These are phyloP conservation scores for Scytalopus superciliaris DNA, from an alignment of 2,113 vertebrate genomes.

Conservation along the genomic window DNA sequence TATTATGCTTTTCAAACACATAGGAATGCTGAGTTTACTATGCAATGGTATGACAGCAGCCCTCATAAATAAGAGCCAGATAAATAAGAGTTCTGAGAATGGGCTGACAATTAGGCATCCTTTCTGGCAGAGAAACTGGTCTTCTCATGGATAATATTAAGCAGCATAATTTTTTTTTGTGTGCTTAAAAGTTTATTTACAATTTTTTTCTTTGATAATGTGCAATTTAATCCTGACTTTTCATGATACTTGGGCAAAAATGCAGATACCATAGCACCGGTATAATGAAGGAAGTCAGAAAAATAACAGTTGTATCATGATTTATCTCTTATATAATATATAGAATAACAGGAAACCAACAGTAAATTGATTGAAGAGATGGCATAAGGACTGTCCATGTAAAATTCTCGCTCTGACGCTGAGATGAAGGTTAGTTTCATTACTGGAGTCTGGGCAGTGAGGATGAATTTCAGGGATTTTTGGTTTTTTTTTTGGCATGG, in stretches of 20 bases:
- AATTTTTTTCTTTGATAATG: not conserved
- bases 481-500: not conserved
- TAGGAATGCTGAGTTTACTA: not conserved
- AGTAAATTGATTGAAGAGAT: not conserved
- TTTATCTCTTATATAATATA: not conserved
- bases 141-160: not conserved
- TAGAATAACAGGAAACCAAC: not conserved
- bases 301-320: not conserved
- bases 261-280: not conserved
- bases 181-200: not conserved
- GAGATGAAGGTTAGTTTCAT: not conserved
- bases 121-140: not conserved
- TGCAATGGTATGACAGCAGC: not conserved
- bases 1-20: not conserved
- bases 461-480: not conserved
- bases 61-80: no score
- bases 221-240: not conserved
- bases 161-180: not conserved
- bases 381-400: not conserved
- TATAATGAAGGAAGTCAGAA: not conserved
- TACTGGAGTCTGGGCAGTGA: not conserved
- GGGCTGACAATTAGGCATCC: not conserved
- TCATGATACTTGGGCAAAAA: not conserved
- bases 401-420: not conserved
- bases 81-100: not conserved